Conservation (phyloP, 2,797 vertebrate species). For the Zalophus californianus region DNA sequence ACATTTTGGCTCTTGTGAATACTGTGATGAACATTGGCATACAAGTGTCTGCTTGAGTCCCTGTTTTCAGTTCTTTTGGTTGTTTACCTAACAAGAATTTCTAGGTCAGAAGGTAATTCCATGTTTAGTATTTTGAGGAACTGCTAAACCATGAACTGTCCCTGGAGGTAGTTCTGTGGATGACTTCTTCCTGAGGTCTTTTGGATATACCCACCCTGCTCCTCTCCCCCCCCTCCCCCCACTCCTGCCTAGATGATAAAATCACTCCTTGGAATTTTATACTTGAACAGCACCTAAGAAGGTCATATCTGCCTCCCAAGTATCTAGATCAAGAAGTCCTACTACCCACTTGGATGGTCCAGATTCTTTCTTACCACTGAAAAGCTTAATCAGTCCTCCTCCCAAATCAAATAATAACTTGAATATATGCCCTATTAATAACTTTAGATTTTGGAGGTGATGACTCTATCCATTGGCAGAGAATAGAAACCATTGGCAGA, state of each 20-base stretch:
- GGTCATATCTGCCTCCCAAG: background rate
- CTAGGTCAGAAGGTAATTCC: background rate
- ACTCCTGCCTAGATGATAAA: background rate
- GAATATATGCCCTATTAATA: background rate
- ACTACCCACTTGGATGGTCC: no score
- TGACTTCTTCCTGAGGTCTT: background rate
- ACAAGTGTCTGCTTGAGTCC: background rate
- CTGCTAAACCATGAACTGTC: background rate
- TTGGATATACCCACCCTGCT: background rate
- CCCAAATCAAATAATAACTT: background rate
- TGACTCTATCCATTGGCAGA: background rate
- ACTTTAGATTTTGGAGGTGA: background rate
- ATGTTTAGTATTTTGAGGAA: background rate
- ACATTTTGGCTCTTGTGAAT: background rate
- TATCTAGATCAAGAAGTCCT: background rate
- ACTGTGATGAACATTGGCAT: background rate
- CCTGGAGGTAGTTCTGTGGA: background rate
- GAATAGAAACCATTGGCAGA: background rate
- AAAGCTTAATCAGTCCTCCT: background rate
- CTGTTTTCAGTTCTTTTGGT: background rate
- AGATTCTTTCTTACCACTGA: background rate
- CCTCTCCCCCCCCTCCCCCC: no score
- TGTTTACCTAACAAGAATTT: background rate
- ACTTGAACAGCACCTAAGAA: background rate
- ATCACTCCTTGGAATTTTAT: background rate